Conservation (phyloP, 2,888 invertebrate genomes). For the Drosophila crucigera region DNA sequence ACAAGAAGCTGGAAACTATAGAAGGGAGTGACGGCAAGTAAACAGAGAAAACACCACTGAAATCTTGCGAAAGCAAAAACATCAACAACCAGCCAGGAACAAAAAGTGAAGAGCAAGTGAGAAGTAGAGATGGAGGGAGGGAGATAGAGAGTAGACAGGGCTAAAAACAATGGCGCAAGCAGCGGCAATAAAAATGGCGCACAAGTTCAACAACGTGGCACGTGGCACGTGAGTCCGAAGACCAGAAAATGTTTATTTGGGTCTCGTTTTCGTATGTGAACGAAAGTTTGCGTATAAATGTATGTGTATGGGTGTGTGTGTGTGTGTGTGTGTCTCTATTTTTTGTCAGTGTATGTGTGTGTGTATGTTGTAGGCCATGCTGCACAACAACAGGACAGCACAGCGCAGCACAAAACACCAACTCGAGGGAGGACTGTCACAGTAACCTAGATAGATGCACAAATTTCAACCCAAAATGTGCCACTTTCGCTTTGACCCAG, state of each 20-base stretch:
- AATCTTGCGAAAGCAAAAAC: constrained; percentile 77
- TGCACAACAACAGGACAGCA: constrained; percentile 37
- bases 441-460: constrained; percentile 78
- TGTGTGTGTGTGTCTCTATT: constrained; percentile 25
- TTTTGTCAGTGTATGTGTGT: constrained; percentile 11
- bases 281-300: constrained; percentile 24
- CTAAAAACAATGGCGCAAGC: constrained; percentile 71
- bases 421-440: constrained; percentile 73
- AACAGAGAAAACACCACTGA: constrained; percentile 70
- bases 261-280: constrained; percentile 51
- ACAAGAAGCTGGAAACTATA: constrained; percentile 11
- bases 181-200: constrained; percentile 78
- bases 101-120: constrained; percentile 26
- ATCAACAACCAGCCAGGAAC: constrained; percentile 60
- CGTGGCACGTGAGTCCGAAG: constrained; percentile 77
- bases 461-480: constrained; percentile 78
- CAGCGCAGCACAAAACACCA: constrained; percentile 34
- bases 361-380: constrained; percentile 69
- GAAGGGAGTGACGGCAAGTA: constrained; percentile 37
- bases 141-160: constrained; percentile 22
- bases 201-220: constrained; percentile 75
- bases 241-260: constrained; percentile 78
- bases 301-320: constrained; percentile 30
- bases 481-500: constrained; percentile 81
- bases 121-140: background rate